Percentiles rank a stretch among this genome's conserved stretches.
Evolutionary conservation across 2,888 invertebrate species (phyloP).

Genomic region (Drosophila prolongata): DNA sequence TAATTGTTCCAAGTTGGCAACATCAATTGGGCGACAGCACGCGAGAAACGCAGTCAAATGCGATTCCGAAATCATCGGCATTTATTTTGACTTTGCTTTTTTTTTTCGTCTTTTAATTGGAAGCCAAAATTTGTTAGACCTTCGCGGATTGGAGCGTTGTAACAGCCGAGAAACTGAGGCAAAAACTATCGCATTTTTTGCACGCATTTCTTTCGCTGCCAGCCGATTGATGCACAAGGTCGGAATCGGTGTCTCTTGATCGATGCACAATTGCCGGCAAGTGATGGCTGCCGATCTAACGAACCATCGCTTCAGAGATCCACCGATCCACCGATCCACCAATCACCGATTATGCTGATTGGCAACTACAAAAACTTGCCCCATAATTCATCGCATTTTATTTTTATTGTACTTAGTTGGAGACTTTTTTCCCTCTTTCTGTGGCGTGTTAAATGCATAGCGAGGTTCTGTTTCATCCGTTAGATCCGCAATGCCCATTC

Average conservation of each 20-base stretch:
- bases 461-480: conserved; percentile 80
- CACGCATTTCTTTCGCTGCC: conserved; percentile 67
- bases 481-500: conserved; percentile 76
- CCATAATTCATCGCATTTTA: conserved; percentile 77
- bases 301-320: conserved; percentile 24
- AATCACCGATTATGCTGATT: conserved; percentile 63
- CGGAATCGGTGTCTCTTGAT: conserved; percentile 60
- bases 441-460: conserved; percentile 76
- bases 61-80: conserved; percentile 44
- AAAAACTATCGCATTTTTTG: conserved; percentile 43
- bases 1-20: conserved; percentile 65
- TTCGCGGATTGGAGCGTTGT: conserved; percentile 33
- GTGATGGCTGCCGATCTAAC: conserved; percentile 62
- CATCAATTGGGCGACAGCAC: conserved; percentile 65
- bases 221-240: conserved; percentile 59
- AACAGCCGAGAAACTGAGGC: conserved; percentile 12
- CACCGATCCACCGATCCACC: conserved; percentile 30
- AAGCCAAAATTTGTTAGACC: conserved; percentile 49
- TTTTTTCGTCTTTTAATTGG: conserved; percentile 28
- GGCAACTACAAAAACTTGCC: conserved; percentile 69
- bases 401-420: conserved; percentile 53
- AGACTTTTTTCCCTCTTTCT: conserved; percentile 21
- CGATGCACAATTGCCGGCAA: conserved; percentile 80
- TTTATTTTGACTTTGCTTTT: conserved; percentile 1
- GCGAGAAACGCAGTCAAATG: conserved; percentile 53